These are phyloP conservation scores for Fistularia tabacaria DNA, from an alignment of 2,797 vertebrate genomes.

Conservation along the genomic window DNA sequence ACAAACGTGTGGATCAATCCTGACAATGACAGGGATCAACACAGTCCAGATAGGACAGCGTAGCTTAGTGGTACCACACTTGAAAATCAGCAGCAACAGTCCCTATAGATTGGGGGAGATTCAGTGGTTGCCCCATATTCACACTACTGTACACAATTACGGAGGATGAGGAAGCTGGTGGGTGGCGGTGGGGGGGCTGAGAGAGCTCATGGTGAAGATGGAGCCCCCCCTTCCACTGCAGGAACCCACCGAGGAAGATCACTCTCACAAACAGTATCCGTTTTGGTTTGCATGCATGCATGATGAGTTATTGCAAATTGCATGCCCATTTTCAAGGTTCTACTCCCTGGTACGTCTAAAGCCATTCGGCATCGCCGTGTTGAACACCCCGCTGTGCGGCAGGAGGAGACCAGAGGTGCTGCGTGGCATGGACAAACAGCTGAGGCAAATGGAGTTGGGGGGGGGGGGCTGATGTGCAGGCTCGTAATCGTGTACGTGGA, in stretches of 20 bases:
- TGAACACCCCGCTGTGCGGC: too few species aligned
- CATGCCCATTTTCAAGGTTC: too few species aligned
- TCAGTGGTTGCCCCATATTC: slow-evolving; percentile 34
- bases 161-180: not conserved
- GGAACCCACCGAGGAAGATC: not conserved
- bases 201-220: slow-evolving; percentile 24
- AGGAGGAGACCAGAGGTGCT: slow-evolving; percentile 3
- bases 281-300: not conserved
- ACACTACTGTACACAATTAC: not conserved
- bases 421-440: slow-evolving; percentile 14
- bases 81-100: slow-evolving; percentile 11
- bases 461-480: slow-evolving; percentile 8
- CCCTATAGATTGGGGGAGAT: slow-evolving; percentile 21
- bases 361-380: not conserved
- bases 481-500: slow-evolving; percentile 1
- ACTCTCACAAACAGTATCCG: slow-evolving; percentile 14
- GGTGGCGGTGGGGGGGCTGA: slow-evolving; percentile 7
- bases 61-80: slow-evolving; percentile 12
- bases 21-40: slow-evolving; percentile 5
- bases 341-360: not conserved
- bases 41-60: slow-evolving; percentile 3
- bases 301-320: not conserved
- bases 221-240: slow-evolving; percentile 8
- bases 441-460: slow-evolving; percentile 20
- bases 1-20: slow-evolving; percentile 13